Evolutionary conservation across 2,113 vertebrate genomes (phyloP).

Genomic region (Rhea pennata): DNA sequence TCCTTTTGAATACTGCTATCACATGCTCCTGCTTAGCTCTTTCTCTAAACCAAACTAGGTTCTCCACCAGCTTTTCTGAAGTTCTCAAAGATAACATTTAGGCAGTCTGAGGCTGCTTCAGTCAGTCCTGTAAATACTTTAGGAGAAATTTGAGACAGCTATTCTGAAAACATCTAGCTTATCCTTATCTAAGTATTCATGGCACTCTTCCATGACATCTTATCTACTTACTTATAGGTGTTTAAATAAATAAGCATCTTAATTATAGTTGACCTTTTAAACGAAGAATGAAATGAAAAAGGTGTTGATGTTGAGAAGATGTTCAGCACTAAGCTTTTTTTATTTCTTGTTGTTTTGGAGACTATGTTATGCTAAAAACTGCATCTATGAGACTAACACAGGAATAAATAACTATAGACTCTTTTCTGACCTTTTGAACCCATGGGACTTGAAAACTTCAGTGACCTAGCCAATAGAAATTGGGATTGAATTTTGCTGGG

Average conservation of each 20-base stretch:
- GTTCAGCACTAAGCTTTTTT: not conserved
- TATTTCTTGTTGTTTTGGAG: not conserved
- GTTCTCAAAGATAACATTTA: not conserved
- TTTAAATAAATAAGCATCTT: conserved; percentile 60
- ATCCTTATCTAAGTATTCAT: conserved; percentile 13
- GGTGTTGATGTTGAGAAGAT: conserved; percentile 10
- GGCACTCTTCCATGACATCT: not conserved
- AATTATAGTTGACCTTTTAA: conserved; percentile 63
- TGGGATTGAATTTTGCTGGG: not conserved
- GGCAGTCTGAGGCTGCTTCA: not conserved
- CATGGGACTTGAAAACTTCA: not conserved
- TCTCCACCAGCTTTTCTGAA: not conserved
- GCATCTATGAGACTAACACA: not conserved
- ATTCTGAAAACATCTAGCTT: conserved; percentile 34
- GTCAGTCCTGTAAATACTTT: not conserved
- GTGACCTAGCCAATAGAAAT: rapidly evolving
- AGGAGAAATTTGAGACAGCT: not conserved
- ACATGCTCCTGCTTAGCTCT: not conserved
- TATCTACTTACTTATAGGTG: conserved; percentile 45
- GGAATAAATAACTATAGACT: not conserved
- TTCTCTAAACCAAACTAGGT: not conserved
- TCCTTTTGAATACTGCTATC: not conserved
- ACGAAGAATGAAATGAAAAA: conserved; percentile 54
- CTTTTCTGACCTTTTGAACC: not conserved
- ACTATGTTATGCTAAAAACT: not conserved